Evolutionary conservation across 2,113 vertebrate genomes (phyloP), one percentile per base, ranked within the genome.

Genomic region (Perca schrenkii): DNA sequence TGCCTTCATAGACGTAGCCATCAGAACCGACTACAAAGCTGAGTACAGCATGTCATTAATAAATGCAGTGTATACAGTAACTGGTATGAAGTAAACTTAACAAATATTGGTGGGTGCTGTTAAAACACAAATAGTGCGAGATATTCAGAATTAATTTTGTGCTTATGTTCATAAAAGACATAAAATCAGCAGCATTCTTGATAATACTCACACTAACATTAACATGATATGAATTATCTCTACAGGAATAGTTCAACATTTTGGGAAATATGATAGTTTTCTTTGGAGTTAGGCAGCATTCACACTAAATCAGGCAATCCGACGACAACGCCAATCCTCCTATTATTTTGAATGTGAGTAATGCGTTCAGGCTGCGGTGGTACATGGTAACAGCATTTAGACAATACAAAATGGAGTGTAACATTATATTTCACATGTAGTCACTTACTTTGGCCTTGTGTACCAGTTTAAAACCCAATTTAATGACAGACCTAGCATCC

Each of bases 11-110:
- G 49, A 99, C 16, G 61, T 97, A 97, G 13, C 98, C 97, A 0
- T 99, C 97, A 0, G 97, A 97, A 5, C 98, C 98, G 0, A 96
- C 95, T 82, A 98, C 95, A 53, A 97, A 99, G 88, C 98, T 99
- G 89, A 69, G 40, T 1, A 57, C 16, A 21, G 8, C 0, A 40
- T 1, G 50, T 53, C 21, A 47, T 34, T 21, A 15, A 25, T n/a
- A 13, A 2, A 63, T 12, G 53, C 8, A 57, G 34, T 22, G 34
- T 54, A 40, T 10, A 40, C 8, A 10, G 8, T 40, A 56, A 71
- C 3, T 28, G 21, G n/a, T 11, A 14, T 25, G 15, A 19, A 6
- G 1, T 57, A 56, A 71, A 46, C 22, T 54, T 19, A 63, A 36
- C 17, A 3, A 70, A 22, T 21, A 40, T 40, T 52, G 13, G 17